These are phyloP conservation scores for Pristionchus mayeri DNA, from an alignment of 2,888 invertebrate genomes.

Conservation along the genomic window DNA sequence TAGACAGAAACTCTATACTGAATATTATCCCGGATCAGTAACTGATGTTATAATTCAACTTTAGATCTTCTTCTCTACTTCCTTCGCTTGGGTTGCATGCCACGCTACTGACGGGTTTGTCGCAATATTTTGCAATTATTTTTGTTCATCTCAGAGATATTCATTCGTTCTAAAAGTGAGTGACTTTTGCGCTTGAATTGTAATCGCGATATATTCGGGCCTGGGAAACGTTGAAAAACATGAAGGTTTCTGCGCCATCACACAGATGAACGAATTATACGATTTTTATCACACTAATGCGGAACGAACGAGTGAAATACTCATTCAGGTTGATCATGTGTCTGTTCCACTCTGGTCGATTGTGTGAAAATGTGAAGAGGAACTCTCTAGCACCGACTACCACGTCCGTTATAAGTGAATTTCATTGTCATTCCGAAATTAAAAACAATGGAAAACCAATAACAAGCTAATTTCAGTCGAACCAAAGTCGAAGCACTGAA, in stretches of 20 bases:
- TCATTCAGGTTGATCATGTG: constrained; percentile 15
- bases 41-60: no score
- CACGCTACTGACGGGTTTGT: constrained; percentile 22
- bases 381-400: neutral
- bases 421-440: neutral
- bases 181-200: neutral
- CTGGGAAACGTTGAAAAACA: neutral
- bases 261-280: neutral
- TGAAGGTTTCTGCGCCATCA: neutral
- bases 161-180: neutral
- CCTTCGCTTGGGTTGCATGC: constrained; percentile 41
- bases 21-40: no score
- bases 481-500: neutral
- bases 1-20: no score
- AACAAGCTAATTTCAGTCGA: neutral
- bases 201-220: neutral
- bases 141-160: no score
- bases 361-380: neutral
- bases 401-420: constrained; percentile 24
- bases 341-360: constrained; percentile 9
- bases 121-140: no score
- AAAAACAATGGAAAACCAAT: neutral
- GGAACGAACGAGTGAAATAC: neutral
- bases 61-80: constrained; percentile 7
- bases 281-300: neutral